Conservation (phyloP, 1,140 invertebrate genomes). For the Proales similis region DNA sequence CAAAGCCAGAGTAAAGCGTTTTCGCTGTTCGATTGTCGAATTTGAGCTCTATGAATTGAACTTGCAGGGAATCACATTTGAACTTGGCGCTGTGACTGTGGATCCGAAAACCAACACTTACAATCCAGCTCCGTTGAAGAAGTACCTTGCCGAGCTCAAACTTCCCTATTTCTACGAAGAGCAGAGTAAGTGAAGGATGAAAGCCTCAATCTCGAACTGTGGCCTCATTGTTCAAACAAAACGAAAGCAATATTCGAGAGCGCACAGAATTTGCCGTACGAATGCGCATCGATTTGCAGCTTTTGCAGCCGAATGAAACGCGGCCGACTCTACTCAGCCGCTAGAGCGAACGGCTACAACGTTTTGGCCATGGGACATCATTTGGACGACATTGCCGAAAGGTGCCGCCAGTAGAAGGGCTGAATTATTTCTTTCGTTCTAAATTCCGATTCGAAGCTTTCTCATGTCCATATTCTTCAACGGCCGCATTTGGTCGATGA, state of each 20-base stretch:
- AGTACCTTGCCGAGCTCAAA: constrained; percentile 62
- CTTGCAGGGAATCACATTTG: constrained; percentile 64
- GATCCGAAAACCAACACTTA: constrained; percentile 61
- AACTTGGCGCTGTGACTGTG: constrained; percentile 67
- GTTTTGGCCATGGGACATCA: constrained; percentile 77
- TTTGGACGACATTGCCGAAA: constrained; percentile 73
- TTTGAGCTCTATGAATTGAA: constrained; percentile 34
- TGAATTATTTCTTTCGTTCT: constrained; percentile 26
- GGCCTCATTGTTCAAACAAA: constrained; percentile 37
- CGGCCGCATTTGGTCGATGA: constrained; percentile 69
- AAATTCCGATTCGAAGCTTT: constrained; percentile 60
- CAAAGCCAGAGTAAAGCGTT: constrained; percentile 42
- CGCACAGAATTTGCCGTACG: constrained; percentile 50
- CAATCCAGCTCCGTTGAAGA: constrained; percentile 62
- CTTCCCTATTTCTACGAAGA: constrained; percentile 68
- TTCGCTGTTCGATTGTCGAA: constrained; percentile 2
- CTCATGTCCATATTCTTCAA: constrained; percentile 73
- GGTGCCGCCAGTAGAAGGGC: constrained; percentile 41
- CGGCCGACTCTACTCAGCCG: constrained; percentile 66
- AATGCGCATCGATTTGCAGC: constrained; percentile 61
- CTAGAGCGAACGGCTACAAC: constrained; percentile 69
- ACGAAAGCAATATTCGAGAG: constrained; percentile 56
- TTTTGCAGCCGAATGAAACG: constrained; percentile 61
- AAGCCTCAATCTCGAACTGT: neutral
- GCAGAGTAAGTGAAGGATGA: constrained; percentile 50